These are phyloP conservation scores for Ellobius talpinus DNA, from an alignment of 2,113 vertebrate species.

Conservation along the genomic window DNA sequence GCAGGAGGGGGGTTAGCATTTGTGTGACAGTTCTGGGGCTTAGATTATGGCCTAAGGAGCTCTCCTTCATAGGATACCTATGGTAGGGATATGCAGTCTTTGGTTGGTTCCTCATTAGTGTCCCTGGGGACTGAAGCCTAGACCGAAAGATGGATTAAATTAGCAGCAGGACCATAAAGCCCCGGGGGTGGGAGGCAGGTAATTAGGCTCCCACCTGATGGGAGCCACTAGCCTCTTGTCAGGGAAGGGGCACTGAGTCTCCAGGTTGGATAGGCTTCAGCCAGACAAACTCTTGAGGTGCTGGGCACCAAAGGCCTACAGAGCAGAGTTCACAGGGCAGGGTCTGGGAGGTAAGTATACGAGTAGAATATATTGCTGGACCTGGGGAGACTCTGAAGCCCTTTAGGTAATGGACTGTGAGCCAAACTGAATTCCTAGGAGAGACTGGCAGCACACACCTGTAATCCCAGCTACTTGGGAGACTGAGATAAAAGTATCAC, in stretches of 20 bases:
- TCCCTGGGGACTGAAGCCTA: background rate
- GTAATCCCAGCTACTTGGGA: background rate
- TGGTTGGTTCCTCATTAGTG: background rate
- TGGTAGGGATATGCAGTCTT: background rate
- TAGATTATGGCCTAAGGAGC: background rate
- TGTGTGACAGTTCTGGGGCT: background rate
- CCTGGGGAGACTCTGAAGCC: background rate
- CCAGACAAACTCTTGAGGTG: background rate
- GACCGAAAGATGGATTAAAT: background rate
- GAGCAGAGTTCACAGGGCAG: background rate
- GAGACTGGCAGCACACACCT: background rate
- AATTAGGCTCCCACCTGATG: conserved; percentile 2
- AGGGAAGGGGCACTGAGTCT: background rate
- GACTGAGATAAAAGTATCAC: background rate
- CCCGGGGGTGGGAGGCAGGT: background rate
- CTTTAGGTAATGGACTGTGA: background rate
- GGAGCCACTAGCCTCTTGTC: background rate
- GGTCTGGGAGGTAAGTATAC: background rate
- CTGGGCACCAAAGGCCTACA: too few relatives aligned
- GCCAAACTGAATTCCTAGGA: background rate
- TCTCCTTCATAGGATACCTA: background rate
- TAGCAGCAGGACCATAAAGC: background rate
- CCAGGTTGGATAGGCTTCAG: background rate
- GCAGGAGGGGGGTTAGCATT: background rate
- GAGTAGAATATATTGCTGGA: background rate